Evolutionary conservation across 2,113 vertebrate species (phyloP), one percentile per base, ranked within the genome.

Genomic region (Osmerus eperlanus): DNA sequence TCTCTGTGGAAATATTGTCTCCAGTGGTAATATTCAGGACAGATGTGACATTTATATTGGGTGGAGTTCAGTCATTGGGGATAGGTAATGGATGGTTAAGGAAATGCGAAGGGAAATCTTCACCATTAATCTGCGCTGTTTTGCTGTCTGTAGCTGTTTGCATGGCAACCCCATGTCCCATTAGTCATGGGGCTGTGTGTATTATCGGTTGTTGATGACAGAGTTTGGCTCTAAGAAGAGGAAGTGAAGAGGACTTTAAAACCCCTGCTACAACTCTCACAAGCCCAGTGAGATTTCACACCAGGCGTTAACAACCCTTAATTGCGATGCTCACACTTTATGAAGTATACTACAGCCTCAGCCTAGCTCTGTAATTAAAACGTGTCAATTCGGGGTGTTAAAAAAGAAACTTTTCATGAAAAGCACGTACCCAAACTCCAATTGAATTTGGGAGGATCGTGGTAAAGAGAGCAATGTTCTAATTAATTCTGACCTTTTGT

Each of bases 131-230:
- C 86, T 88, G 80, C 78, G 76, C 70, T 81, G 65, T 79, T 47
- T 65, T 4, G 16, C 82, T 81, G 83, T 85, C 85, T 79, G 63
- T 79, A 71, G 84, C 80, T 81, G 82, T 86, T 84, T 86, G 81
- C 81, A 85, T 86, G 83, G 85, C 82, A 87, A 78, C 84, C 74
- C 58, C 68, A 68, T 75, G 71, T 78, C 69, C 76, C 83, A 86
- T 89, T 86, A 84, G 73, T 88, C 84, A 83, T 81, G 81, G 79
- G 79, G 83, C 84, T 68, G 68, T 0, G 56, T 70, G 71, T 74
- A 86, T 89, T 86, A 88, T 87, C 82, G 74, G 80, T 70, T 78
- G 78, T 75, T 86, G 79, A 86, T 86, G 81, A 87, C 82, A 68
- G 73, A 81, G 54, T 84, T 70, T 62, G 60, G 71, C 77, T 82